phyloP scores from a whole-genome alignment of 1,140 invertebrate species.

The Mactra quadrangularis region DNA sequence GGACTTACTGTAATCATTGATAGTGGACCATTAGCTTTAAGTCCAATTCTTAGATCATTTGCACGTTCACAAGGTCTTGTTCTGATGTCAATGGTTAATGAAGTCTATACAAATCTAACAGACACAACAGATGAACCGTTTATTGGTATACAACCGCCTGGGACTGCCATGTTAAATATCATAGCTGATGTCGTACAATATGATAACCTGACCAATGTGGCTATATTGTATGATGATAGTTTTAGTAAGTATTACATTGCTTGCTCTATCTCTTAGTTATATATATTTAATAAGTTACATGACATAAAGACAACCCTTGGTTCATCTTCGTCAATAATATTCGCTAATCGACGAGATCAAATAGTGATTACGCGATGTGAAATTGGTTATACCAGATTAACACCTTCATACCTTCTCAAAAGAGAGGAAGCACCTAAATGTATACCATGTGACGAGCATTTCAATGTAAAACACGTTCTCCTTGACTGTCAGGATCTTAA shows the following conservation, averaged over 20 bases:
- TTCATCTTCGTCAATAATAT: no score
- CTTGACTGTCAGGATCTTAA: no score
- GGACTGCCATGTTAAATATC: conserved; percentile 23
- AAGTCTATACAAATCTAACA: not conserved
- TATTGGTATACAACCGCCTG: conserved; percentile 43
- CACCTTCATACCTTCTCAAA: no score
- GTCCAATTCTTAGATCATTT: conserved; percentile 39
- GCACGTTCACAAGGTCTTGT: conserved; percentile 39
- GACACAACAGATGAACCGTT: not conserved
- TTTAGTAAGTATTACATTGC: conserved; percentile 53
- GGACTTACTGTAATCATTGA: conserved; percentile 22
- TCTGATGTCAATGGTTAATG: conserved; percentile 23
- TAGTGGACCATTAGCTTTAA: not conserved
- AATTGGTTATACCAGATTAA: no score
- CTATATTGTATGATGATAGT: conserved; percentile 35
- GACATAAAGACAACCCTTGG: no score
- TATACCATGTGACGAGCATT: no score
- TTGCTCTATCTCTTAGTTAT: no score
- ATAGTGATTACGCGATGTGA: no score
- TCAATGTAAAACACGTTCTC: no score
- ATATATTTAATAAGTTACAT: no score
- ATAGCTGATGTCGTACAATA: conserved; percentile 33
- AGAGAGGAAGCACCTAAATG: no score
- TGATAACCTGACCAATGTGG: conserved; percentile 49
- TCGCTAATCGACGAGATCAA: no score